A percentile compares a stretch with the other conserved stretches of the same genome.
These are phyloP conservation scores for Tinamus major DNA, from an alignment of 2,797 vertebrate genomes.

Conservation along the genomic window DNA sequence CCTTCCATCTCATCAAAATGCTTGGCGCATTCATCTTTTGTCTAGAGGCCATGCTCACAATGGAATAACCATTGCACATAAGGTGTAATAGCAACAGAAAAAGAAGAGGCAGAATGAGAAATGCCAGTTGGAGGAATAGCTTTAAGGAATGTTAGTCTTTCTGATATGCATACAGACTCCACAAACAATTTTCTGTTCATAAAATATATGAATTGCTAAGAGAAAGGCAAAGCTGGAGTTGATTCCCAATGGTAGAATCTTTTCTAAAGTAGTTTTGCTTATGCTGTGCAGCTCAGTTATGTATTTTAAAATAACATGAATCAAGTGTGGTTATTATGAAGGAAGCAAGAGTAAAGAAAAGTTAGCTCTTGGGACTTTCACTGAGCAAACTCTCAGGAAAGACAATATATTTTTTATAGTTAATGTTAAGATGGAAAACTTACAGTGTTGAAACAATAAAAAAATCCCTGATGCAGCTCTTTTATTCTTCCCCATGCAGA, in stretches of 20 bases:
- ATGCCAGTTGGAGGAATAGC: background rate
- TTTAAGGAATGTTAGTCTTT: constrained; percentile 30
- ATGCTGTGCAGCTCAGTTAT: background rate
- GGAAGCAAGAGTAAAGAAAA: background rate
- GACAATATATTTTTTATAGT: background rate
- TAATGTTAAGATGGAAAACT: background rate
- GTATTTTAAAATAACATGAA: background rate
- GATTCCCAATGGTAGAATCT: background rate
- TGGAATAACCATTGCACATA: background rate
- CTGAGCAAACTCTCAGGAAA: background rate
- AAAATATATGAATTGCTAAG: constrained; percentile 23
- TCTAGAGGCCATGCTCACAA: background rate
- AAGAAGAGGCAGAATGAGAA: background rate
- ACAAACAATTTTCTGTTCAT: background rate
- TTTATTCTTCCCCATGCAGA: background rate
- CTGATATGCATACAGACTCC: background rate
- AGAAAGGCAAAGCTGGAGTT: background rate
- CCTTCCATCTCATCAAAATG: background rate
- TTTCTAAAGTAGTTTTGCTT: constrained; percentile 6
- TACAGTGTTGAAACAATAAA: background rate
- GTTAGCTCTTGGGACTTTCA: background rate
- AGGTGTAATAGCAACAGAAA: background rate
- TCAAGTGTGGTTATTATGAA: background rate
- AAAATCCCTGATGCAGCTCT: background rate
- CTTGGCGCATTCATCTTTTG: background rate